Base-by-base conservation (phyloP, 2,797 vertebrate genomes). In the Scarus forsteni region DNA sequence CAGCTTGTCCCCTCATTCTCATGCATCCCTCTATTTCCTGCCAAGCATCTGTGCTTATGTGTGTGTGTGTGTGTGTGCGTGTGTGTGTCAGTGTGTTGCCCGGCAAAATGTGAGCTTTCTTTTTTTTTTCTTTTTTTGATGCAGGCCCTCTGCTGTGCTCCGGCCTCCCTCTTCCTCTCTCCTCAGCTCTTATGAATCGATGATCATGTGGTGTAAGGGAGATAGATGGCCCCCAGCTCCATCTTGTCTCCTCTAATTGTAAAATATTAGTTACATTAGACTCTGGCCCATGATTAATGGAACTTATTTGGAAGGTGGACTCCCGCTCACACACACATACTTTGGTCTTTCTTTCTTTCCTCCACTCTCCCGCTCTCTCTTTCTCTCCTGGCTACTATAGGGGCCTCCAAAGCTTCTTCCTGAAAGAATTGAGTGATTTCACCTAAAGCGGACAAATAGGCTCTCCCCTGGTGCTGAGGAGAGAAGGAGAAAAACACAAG, bases 221-320 rank as follows among this genome's bases (percentile, higher is more conserved):
- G 97, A 99, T 98, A 96, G 97, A 99, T 99, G 95, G 96, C 94
- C 96, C 93, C 95, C 94, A 97, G 96, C 96, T 96, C 96, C 96
- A 95, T 97, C 97, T 96, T 99, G 98, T 99, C 98, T 99, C 93
- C 97, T 98, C 96, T 99, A 99, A 99, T 99, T 99, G 98, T 99
- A 99, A 99, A 99, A 99, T 99, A 99, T 99, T 99, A 99, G 97
- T 98, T 99, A 98, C 97, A 99, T 99, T 99, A 99, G 97, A 97
- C 96, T 96, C 96, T 96, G 96, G 96, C 95, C 96, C 96, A 97
- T 99, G 98, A 99, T 98, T 99, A 99, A 99, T 99, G 98, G 96
- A 97, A 98, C 97, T 98, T 98, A 98, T 99, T 99, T 99, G 97
- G 96, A 98, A 89, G 95, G 95, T 96, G 95, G 96, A 90, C 96